Evolutionary conservation across 1,140 invertebrate species (phyloP), one percentile per base, ranked within the genome.

Genomic region (Schlechtendalia chinensis): DNA sequence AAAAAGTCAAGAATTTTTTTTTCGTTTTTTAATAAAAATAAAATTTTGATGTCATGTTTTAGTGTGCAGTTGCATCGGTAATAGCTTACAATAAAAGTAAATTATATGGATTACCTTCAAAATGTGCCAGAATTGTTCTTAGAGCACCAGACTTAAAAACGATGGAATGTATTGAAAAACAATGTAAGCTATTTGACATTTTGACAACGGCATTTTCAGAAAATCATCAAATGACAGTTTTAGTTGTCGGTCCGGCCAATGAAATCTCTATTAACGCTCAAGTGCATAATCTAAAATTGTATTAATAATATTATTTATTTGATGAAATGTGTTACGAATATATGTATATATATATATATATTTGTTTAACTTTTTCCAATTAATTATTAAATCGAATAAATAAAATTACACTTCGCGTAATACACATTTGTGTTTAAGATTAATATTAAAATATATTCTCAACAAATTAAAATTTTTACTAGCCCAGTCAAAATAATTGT

Each of bases 41-140:
- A 39, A 53, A 72, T 54, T 53, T 29, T 79, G 24, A 19, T 39
- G 8, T 59, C n/a, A n/a, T 79, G 29, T 79, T 79, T 79, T 61
- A 79, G 58, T 79, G 75, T 61, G 75, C 75, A 63, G 58, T 61
- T 27, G n/a, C 50, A 29, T 79, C 56, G 47, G 39, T 63, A 27
- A 63, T 19, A 63, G 58, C 75, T 4, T 50, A 50, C 11, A 79
- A 79, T 19, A 79, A 79, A 63, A 45, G 39, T 47, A 61, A 79
- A 63, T 61, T 24, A 5, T 4, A 2, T 4, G 24, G 45, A 63
- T 19, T 79, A 8, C 75, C 75, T 5, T 45, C 54, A 19, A 63
- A 61, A 63, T 79, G 75, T 63, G 58, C 74, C n/a, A 77, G 74
- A 59, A 22, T 77, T 77, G 74, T 61, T 63, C 47, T 79, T 50